Conservation (phyloP, 2,113 vertebrate genomes). For the Calypte anna region DNA sequence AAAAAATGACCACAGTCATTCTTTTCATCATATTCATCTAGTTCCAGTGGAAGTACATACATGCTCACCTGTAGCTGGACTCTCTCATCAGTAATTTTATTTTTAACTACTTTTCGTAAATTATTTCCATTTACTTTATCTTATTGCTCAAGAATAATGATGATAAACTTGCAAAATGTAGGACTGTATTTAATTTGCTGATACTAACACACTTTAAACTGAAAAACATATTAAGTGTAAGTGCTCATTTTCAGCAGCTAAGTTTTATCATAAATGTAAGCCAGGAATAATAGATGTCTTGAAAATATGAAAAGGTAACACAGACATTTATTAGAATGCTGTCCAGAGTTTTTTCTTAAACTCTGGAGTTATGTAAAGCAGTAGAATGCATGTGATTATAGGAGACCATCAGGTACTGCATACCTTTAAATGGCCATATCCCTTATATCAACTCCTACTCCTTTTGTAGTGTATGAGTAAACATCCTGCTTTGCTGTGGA, state of each 20-base stretch:
- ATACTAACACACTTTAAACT: background rate
- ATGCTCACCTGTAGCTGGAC: background rate
- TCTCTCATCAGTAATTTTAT: background rate
- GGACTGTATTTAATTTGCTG: background rate
- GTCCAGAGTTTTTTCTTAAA: background rate
- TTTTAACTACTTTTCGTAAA: background rate
- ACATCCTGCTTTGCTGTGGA: background rate
- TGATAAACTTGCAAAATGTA: background rate
- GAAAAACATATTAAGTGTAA: conserved; percentile 2
- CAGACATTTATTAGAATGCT: background rate
- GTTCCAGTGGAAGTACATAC: background rate
- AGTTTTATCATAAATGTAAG: background rate
- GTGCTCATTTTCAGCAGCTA: background rate
- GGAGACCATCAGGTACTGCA: background rate
- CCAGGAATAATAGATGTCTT: background rate
- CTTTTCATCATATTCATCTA: background rate
- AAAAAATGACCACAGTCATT: background rate
- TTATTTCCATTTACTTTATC: conserved; percentile 4
- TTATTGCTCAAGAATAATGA: background rate
- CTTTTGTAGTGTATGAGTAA: background rate
- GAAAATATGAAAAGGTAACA: background rate
- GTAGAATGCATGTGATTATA: background rate
- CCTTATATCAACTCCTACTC: background rate
- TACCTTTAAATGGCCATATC: background rate
- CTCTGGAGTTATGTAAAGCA: conserved; percentile 9